phyloP scores from a whole-genome alignment of 2,888 invertebrate species.

The Clitarchus hookeri region DNA sequence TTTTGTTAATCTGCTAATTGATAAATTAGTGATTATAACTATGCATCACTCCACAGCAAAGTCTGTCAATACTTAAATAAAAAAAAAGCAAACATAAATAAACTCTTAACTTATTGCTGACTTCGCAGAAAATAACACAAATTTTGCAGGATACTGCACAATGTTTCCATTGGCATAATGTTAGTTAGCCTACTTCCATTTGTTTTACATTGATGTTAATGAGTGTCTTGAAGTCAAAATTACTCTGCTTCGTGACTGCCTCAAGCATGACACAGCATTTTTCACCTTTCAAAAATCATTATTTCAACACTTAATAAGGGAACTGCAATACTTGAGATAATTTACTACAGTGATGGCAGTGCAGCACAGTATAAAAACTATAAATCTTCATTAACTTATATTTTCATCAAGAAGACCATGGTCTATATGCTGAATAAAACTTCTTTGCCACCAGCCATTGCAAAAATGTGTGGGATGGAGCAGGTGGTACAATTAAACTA shows the following conservation, averaged over 20 bases:
- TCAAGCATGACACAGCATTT: constrained; percentile 15
- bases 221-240: constrained; percentile 15
- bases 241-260: constrained; percentile 7
- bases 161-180: constrained; percentile 32
- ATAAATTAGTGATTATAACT: constrained; percentile 15
- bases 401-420: neutral
- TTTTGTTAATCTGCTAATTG: neutral
- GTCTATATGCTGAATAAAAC: neutral
- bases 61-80: neutral
- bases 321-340: neutral
- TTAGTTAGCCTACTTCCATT: constrained; percentile 27
- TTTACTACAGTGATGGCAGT: constrained; percentile 20
- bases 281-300: constrained; percentile 10
- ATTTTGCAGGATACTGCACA: constrained; percentile 33
- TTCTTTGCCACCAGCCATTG: constrained; percentile 15
- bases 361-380: constrained; percentile 18
- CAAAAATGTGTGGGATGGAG: neutral
- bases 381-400: neutral
- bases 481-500: no score
- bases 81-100: neutral
- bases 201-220: constrained; percentile 17
- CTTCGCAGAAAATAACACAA: constrained; percentile 30
- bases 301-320: neutral
- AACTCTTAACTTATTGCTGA: constrained; percentile 18
- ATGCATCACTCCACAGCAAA: neutral